These are phyloP conservation scores for Noctua comes DNA, from an alignment of 2,888 invertebrate genomes.

Conservation along the genomic window DNA sequence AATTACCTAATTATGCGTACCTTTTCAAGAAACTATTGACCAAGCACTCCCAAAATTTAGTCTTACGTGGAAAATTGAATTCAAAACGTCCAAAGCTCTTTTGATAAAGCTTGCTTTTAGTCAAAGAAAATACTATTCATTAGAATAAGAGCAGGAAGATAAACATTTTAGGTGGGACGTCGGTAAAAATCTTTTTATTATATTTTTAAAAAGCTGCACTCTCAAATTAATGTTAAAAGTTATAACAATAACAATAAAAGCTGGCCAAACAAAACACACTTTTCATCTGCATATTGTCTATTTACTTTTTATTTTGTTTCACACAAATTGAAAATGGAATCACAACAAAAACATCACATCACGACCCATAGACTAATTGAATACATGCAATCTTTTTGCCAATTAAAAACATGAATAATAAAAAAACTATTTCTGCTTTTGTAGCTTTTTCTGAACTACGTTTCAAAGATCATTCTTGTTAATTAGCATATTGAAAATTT, in stretches of 20 bases:
- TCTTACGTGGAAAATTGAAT: not conserved
- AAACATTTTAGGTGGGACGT: too few relatives aligned
- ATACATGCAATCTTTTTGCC: not conserved
- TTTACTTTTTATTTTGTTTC: not conserved
- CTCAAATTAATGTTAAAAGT: too few relatives aligned
- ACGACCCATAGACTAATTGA: slow-evolving; percentile 5
- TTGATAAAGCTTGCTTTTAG: not conserved
- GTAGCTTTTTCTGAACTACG: not conserved
- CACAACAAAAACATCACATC: not conserved
- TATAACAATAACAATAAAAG: not conserved
- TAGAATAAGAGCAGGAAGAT: not conserved
- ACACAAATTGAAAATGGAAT: not conserved
- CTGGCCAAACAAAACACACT: not conserved
- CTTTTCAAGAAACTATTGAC: not conserved
- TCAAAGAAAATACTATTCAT: not conserved
- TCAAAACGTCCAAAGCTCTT: not conserved
- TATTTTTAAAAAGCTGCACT: too few relatives aligned
- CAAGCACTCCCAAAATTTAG: not conserved
- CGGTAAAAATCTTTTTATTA: too few relatives aligned
- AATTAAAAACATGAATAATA: not conserved
- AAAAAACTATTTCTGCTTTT: not conserved
- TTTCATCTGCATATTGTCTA: not conserved
- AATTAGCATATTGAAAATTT: not conserved
- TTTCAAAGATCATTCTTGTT: not conserved
- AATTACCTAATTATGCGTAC: not conserved